phyloP scores from a whole-genome alignment of 2,113 vertebrate genomes.

The Oplegnathus fasciatus region DNA sequence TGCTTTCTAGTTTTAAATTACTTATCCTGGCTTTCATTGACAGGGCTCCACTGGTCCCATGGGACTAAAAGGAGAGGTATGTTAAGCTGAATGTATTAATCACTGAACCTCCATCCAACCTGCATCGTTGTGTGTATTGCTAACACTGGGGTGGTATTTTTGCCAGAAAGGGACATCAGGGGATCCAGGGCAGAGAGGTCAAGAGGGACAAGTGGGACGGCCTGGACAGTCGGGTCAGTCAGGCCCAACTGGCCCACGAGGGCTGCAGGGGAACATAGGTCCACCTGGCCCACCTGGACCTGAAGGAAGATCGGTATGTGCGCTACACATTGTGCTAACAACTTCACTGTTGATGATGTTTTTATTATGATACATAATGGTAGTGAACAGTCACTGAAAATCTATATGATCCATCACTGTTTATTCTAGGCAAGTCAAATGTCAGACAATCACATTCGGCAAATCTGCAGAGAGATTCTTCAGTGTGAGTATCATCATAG shows the following conservation, averaged over 20 bases:
- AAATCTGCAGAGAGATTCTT: conserved; percentile 94
- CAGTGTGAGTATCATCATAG: conserved; percentile 87
- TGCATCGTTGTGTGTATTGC: conserved; percentile 4
- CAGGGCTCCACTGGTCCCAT: conserved; percentile 88
- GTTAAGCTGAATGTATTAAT: conserved; percentile 54
- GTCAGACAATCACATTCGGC: conserved; percentile 93
- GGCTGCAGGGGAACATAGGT: conserved; percentile 87
- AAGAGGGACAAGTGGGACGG: conserved; percentile 88
- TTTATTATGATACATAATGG: not conserved
- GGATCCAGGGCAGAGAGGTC: conserved; percentile 88
- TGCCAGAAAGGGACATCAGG: conserved; percentile 94
- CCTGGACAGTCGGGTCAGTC: conserved; percentile 87
- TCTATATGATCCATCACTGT: not conserved
- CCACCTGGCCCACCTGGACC: conserved; percentile 88
- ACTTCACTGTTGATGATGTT: not conserved
- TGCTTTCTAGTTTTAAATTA: conserved; percentile 4
- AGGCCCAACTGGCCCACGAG: conserved; percentile 87
- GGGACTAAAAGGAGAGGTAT: conserved; percentile 92
- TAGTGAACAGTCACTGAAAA: not conserved
- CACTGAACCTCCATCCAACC: not conserved
- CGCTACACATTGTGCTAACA: not conserved
- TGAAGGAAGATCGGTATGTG: conserved; percentile 92
- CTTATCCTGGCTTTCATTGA: conserved; percentile 57
- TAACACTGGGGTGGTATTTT: conserved; percentile 72
- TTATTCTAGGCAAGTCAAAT: conserved; percentile 87